Evolutionary conservation across 1,140 invertebrate species (phyloP), one percentile per base, ranked within the genome.

Genomic region (Dendroctonus ponderosae): DNA sequence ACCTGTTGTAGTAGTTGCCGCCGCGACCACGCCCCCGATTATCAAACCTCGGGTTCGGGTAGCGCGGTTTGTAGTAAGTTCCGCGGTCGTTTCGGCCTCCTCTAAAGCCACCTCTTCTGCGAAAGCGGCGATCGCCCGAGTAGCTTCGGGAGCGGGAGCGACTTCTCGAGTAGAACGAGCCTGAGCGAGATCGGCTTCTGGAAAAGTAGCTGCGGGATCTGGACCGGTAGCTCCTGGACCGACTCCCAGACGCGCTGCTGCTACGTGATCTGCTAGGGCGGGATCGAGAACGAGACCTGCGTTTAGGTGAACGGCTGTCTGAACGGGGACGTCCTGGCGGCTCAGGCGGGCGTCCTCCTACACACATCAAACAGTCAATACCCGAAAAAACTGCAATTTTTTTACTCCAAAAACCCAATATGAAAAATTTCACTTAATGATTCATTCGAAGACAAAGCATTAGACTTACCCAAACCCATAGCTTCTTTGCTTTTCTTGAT

Each of bases 21-120:
- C 84, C 78, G 7, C 81, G 79, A 9, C 75, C 75, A 74, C 83
- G 80, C 67, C 83, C 61, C 71, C 79, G 80, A 7, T 80, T 79
- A 72, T 82, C 81, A 48, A 81, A 83, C 56, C 79, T 81, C 11
- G 79, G 76, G 48, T 75, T 74, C 58, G 75, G 87, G 81, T 89
- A 90, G 37, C 88, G 81, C 0, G 88, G 88, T 68, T 88, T 87
- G 77, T 90, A 90, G 73, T 90, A 90, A 0, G 88, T 90, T 48
- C 88, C 88, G 11, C 88, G 82, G 71, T 89, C 87, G 69, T 86
- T 88, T 63, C 60, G 15, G 40, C 60, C 60, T 73, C 78, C 82
- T 71, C 78, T 84, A 62, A 83, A 79, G 79, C 83, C 84, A 67
- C 56, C 80, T 50, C 83, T 80, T 49, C 82, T 64, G 7, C 68